These are phyloP conservation scores for Fulica atra DNA, from an alignment of 2,113 vertebrate species.

Conservation along the genomic window DNA sequence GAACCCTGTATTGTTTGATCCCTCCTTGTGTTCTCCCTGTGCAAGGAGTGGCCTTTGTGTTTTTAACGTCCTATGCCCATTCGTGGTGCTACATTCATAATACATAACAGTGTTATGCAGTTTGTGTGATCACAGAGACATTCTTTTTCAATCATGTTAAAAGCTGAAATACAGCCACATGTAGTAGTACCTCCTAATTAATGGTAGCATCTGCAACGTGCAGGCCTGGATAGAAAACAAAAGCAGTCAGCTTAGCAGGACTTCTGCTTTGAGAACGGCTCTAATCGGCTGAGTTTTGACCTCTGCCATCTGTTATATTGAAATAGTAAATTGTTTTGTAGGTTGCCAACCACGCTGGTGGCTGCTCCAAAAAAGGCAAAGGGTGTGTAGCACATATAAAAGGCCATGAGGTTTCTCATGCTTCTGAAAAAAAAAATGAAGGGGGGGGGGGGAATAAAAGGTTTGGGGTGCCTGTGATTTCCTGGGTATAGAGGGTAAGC, in stretches of 20 bases:
- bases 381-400: neutral
- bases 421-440: neutral
- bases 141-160: neutral
- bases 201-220: neutral
- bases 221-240: neutral
- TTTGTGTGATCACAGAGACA: neutral
- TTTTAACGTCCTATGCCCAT: neutral
- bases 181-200: neutral
- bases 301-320: neutral
- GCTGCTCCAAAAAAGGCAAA: neutral
- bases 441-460: no score
- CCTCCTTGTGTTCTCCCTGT: neutral
- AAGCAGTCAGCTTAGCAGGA: neutral
- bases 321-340: slow-evolving; percentile 3
- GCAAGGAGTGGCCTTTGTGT: neutral
- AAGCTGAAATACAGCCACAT: neutral
- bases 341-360: neutral
- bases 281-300: slow-evolving; percentile 4
- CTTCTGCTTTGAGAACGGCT: neutral
- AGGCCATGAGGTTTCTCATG: neutral
- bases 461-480: neutral
- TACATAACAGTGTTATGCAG: neutral
- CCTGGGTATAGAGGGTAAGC: neutral
- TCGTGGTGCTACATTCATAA: neutral
- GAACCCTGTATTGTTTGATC: neutral